Percentiles rank a stretch among this genome's conserved stretches.
Evolutionary conservation across 2,888 invertebrate genomes (phyloP).

Genomic region (Idaea biselata): DNA sequence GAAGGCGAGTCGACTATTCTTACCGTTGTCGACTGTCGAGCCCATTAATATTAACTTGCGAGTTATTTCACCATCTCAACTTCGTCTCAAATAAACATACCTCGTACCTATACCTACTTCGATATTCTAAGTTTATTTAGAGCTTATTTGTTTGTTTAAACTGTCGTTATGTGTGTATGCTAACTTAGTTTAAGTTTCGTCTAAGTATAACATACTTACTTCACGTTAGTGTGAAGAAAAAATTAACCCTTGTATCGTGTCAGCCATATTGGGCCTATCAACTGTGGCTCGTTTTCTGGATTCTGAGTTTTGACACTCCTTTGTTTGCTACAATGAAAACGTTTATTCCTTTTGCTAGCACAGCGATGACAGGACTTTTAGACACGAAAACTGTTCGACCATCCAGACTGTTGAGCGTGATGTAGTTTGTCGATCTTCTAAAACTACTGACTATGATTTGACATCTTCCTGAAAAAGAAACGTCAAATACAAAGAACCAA

Average conservation of each 20-base stretch:
- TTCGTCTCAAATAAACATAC: slow-evolving; percentile 2
- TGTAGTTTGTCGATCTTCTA: too few species aligned
- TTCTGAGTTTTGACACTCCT: neutral
- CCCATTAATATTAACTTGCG: slow-evolving; percentile 5
- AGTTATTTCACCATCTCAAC: neutral
- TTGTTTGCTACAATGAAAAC: neutral
- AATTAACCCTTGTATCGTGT: neutral
- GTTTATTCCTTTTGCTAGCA: neutral
- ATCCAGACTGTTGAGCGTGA: neutral
- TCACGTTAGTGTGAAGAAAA: neutral
- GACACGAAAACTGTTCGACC: neutral
- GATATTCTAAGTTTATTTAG: neutral
- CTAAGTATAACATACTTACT: too few species aligned
- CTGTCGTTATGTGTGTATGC: too few species aligned
- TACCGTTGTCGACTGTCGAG: neutral
- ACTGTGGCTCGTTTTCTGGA: neutral
- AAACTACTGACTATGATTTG: too few species aligned
- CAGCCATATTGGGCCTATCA: neutral
- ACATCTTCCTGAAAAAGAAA: too few species aligned
- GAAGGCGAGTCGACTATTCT: neutral
- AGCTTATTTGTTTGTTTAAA: neutral
- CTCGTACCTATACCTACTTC: neutral
- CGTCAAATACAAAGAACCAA: too few species aligned
- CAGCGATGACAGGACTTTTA: neutral
- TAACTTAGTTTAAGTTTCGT: too few species aligned